A percentile compares a stretch with the other conserved stretches of the same genome.
These are phyloP conservation scores for Meles meles DNA, from an alignment of 2,113 vertebrate genomes.

Conservation along the genomic window DNA sequence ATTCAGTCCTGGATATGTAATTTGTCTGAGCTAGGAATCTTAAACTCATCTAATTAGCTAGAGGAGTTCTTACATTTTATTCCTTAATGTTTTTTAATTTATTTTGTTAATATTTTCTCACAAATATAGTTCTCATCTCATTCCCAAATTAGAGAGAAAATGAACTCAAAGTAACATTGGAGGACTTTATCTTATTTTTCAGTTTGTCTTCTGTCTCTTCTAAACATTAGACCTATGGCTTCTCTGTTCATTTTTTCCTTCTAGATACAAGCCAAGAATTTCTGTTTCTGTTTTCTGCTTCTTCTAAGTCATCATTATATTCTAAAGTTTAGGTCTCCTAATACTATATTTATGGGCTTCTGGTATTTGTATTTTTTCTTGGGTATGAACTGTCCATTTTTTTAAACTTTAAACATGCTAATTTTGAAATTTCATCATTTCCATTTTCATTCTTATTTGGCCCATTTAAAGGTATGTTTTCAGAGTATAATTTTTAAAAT, in stretches of 20 bases:
- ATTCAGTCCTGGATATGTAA: background rate
- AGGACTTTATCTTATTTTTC: background rate
- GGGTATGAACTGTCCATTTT: background rate
- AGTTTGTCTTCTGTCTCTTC: background rate
- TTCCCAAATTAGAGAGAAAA: conserved; percentile 14
- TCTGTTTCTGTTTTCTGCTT: background rate
- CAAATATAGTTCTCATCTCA: background rate
- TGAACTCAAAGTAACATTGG: background rate
- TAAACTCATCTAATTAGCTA: background rate
- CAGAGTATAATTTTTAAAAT: background rate
- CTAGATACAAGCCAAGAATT: background rate
- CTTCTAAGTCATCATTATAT: background rate
- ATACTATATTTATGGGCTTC: background rate
- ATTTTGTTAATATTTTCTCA: background rate
- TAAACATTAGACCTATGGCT: background rate
- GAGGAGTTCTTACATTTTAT: background rate
- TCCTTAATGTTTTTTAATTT: conserved; percentile 31
- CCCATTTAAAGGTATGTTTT: background rate
- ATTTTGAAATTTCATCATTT: background rate
- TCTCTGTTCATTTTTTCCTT: background rate
- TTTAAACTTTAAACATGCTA: background rate
- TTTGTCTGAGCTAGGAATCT: background rate
- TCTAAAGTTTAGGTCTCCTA: background rate
- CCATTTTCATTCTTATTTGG: background rate
- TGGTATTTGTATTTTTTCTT: background rate